Conservation (phyloP, 2,797 vertebrate genomes). For the Sebastes miniatus region DNA sequence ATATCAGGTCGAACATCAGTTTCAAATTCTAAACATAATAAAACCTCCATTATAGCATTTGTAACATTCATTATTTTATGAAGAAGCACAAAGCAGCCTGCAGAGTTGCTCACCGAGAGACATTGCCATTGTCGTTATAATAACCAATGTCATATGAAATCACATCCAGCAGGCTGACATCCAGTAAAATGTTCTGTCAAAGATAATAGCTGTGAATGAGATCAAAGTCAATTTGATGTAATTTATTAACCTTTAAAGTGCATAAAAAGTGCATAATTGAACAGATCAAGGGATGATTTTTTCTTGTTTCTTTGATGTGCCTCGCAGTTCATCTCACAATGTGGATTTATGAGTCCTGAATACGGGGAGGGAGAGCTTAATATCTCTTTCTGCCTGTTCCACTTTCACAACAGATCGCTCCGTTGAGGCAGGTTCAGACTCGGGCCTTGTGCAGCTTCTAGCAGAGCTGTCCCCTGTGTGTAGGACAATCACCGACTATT, state of each 20-base stretch:
- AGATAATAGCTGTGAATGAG: conserved; percentile 38
- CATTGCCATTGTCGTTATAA: not conserved
- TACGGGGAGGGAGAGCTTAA: conserved; percentile 42
- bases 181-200: conserved; percentile 39
- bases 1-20: not conserved
- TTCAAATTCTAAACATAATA: not conserved
- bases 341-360: conserved; percentile 56
- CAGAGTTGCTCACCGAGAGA: not conserved
- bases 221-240: conserved; percentile 57
- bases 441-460: conserved; percentile 31
- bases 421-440: conserved; percentile 65
- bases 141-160: not conserved
- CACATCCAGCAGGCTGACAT: conserved; percentile 3
- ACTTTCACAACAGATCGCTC: conserved; percentile 45
- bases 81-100: not conserved
- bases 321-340: conserved; percentile 30
- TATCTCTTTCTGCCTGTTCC: conserved; percentile 26
- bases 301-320: conserved; percentile 62
- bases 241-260: conserved; percentile 55
- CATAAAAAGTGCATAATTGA: conserved; percentile 46
- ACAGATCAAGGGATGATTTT: conserved; percentile 49
- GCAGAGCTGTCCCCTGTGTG: conserved; percentile 33
- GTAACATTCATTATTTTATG: not conserved
- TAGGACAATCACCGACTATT: conserved; percentile 39
- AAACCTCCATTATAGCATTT: not conserved